Percentiles rank a stretch among this genome's conserved stretches.
phyloP scores from a whole-genome alignment of 2,113 vertebrate genomes.

The Alethe diademata region DNA sequence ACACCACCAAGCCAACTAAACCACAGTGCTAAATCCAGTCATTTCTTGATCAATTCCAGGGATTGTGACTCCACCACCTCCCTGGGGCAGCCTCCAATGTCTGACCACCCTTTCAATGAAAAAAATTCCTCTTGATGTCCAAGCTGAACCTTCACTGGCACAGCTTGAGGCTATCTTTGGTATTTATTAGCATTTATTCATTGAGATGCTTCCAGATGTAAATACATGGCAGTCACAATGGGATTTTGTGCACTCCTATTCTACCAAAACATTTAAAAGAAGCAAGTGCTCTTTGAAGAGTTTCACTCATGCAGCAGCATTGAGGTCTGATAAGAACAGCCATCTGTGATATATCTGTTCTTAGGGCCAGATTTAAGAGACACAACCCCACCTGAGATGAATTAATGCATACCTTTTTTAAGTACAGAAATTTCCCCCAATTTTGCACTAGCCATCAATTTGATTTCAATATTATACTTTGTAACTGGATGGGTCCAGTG shows the following conservation, averaged over 20 bases:
- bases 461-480: neutral
- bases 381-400: neutral
- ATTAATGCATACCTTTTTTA: neutral
- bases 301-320: constrained; percentile 25
- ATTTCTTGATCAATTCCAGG: neutral
- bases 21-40: too few relatives aligned
- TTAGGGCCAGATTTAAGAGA: neutral
- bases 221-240: neutral
- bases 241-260: constrained; percentile 20
- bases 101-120: neutral
- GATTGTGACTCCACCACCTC: neutral
- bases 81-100: neutral
- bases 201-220: neutral
- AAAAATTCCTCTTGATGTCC: neutral
- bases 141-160: neutral
- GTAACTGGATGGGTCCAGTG: neutral
- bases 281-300: neutral
- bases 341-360: neutral
- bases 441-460: neutral
- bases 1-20: neutral
- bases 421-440: neutral
- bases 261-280: constrained; percentile 41
- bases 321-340: constrained; percentile 23
- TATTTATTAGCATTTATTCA: neutral
- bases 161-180: neutral